Percentiles rank a stretch among this genome's conserved stretches.
phyloP scores from a whole-genome alignment of 2,797 vertebrate genomes.

The Notamacropus eugenii region DNA sequence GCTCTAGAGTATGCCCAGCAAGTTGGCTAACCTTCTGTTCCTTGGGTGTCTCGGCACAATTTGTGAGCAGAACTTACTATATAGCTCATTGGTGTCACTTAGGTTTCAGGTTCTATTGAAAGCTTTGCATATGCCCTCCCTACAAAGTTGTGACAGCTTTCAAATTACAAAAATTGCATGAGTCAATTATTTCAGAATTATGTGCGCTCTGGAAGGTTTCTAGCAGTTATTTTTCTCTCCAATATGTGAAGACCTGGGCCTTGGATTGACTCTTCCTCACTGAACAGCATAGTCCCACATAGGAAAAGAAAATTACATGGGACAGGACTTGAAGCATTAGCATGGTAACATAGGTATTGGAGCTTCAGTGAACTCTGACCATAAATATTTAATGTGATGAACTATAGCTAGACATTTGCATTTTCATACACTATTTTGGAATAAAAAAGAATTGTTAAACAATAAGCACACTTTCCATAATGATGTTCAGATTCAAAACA shows the following conservation, averaged over 20 bases:
- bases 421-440: slow-evolving; percentile 78
- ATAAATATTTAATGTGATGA: slow-evolving; percentile 80
- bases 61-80: not conserved
- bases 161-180: not conserved
- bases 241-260: slow-evolving; percentile 39
- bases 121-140: not conserved
- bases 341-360: slow-evolving; percentile 42
- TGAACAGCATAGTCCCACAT: slow-evolving; percentile 56
- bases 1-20: not conserved
- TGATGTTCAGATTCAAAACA: slow-evolving; percentile 75
- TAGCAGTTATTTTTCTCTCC: slow-evolving; percentile 36
- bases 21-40: not conserved
- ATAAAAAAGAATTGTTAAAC: slow-evolving; percentile 71
- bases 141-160: slow-evolving; percentile 33
- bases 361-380: slow-evolving; percentile 61
- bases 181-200: slow-evolving; percentile 54
- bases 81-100: not conserved
- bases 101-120: not conserved
- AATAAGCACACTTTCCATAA: slow-evolving; percentile 79
- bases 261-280: slow-evolving; percentile 48
- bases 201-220: slow-evolving; percentile 30
- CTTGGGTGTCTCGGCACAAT: too few species aligned
- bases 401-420: slow-evolving; percentile 79
- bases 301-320: slow-evolving; percentile 55
- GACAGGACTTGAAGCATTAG: slow-evolving; percentile 61